Conservation (phyloP, 2,888 invertebrate genomes). For the Eupithecia centaureata region DNA sequence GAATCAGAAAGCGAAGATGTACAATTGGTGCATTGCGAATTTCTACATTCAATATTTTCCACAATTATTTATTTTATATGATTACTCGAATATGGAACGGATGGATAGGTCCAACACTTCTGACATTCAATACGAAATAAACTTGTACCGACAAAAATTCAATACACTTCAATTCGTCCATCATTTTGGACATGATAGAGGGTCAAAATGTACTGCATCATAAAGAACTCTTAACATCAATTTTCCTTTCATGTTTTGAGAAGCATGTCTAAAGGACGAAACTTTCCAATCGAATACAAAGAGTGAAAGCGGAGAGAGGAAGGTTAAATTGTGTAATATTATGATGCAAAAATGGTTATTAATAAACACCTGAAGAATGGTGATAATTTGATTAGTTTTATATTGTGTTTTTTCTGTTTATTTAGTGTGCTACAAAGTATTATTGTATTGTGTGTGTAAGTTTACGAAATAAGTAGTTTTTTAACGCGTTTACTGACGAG, state of each 20-base stretch:
- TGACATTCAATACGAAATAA: neutral
- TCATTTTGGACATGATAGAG: neutral
- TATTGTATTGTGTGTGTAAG: too few relatives aligned
- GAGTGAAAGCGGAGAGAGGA: slow-evolving; percentile 36
- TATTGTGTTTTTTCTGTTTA: too few relatives aligned
- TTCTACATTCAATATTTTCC: neutral
- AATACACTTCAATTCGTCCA: neutral
- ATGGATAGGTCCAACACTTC: neutral
- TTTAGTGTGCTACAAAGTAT: too few relatives aligned
- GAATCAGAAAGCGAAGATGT: slow-evolving; percentile 5
- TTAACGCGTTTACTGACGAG: too few relatives aligned
- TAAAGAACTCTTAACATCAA: neutral
- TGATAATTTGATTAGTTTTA: neutral
- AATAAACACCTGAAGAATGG: neutral
- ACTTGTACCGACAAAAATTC: neutral
- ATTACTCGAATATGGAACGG: neutral
- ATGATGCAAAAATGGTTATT: neutral
- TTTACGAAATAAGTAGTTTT: neutral
- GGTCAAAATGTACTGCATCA: neutral
- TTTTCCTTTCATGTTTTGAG: neutral
- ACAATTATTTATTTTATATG: neutral
- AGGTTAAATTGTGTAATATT: neutral
- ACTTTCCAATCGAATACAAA: slow-evolving; percentile 31
- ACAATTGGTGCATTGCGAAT: neutral
- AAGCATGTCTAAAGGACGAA: slow-evolving; percentile 21